A percentile compares a stretch with the other conserved stretches of the same genome.
Evolutionary conservation across 2,797 vertebrate genomes (phyloP).

Genomic region (Pterois miles): DNA sequence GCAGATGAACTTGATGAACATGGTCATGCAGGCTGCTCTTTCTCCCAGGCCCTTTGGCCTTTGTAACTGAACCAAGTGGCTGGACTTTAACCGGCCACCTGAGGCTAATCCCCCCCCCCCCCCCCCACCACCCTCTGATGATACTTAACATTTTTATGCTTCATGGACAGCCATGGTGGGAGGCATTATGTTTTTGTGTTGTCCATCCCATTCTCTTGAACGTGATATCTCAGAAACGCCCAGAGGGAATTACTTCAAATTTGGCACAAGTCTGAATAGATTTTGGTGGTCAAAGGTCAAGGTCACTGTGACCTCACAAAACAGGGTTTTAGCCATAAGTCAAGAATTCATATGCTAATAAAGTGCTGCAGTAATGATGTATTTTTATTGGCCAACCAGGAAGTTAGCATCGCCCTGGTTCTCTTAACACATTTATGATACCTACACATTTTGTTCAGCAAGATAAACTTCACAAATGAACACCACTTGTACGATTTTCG

Average conservation of each 20-base stretch:
- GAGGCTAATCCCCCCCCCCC: conserved; percentile 21
- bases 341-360: not conserved
- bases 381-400: no score
- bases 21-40: conserved; percentile 20
- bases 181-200: not conserved
- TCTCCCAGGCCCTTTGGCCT: conserved; percentile 50
- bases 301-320: no score
- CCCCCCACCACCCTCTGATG: not conserved
- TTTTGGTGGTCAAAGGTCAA: not conserved
- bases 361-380: no score
- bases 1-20: conserved; percentile 22
- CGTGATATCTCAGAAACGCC: not conserved
- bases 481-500: no score
- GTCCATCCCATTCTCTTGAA: not conserved
- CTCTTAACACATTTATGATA: no score
- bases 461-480: no score
- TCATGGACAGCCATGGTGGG: not conserved
- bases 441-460: no score
- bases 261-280: not conserved
- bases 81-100: conserved; percentile 45
- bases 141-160: conserved; percentile 42
- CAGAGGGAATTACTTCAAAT: not conserved
- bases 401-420: no score
- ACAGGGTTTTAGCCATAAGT: not conserved
- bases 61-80: conserved; percentile 39